Base-by-base conservation (phyloP, 2,113 vertebrate species). In the Aptenodytes patagonicus region DNA sequence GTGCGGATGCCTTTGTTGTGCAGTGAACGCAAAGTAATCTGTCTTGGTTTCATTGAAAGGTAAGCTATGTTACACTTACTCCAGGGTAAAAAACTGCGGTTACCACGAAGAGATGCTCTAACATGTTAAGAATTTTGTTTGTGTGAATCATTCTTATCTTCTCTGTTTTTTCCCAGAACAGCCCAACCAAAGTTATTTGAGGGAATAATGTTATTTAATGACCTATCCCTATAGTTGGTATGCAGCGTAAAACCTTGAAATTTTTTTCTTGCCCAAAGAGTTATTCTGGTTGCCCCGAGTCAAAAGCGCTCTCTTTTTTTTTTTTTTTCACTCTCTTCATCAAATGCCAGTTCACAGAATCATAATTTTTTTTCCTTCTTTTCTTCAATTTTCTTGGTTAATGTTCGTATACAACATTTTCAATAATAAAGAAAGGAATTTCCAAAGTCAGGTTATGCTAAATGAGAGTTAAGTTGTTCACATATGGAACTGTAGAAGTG, bases 381-480 rank as follows among this genome's bases (percentile, higher is more conserved):
- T 85, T 44, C 40, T 68, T 71, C 40, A 3, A 2, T 87, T 80
- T 83, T 54, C 49, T 28, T 81, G 25, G 16, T 34, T 79, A 42
- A 46, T 61, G 6, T 58, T 83, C 0, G 0, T 44, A 14, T 25
- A 7, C 17, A 28, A 31, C 26, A 25, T 61, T 73, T 65, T 14
- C 40, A 55, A 8, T 62, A 84, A 55, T 6, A 34, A 78, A 38
- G 52, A n/a, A 42, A 47, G 46, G 13, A 46, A 64, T 85, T 85
- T 93, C 47, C 31, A 13, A 36, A 47, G 32, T 72, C 19, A 64
- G 15, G 8, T 65, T 77, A 10, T 52, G 13, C 49, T 83, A 60
- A 52, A 36, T 19, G 64, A 72, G 58, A 44, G 24, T 55, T 16
- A 57, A 77, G 24, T 31, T 89, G 19, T 78, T 89, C 42, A 21